Base-by-base conservation (phyloP, 2,888 invertebrate species). In the Leptura quadrifasciata region DNA sequence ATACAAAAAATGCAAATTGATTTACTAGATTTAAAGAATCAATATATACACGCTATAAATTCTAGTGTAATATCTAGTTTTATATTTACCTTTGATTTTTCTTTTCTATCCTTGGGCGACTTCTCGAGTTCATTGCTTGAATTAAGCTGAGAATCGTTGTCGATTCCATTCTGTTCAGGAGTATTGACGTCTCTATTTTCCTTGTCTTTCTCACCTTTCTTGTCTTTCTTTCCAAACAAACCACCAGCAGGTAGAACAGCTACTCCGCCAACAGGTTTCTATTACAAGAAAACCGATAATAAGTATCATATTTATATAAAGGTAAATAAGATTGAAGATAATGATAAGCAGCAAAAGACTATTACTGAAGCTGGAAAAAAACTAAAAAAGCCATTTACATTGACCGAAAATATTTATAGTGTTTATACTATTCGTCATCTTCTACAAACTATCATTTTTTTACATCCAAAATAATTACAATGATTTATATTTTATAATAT, bases 201-300 rank as follows among this genome's bases (percentile, higher is more conserved):
- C 86, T 91, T 91, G 82, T 91, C 91, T 86, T 91, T 93, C 80
- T 92, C 91, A 80, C 91, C 91, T 18, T 91, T 91, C 72, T 93
- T 90, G 74, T 91, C 91, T 86, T 90, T 90, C 86, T 91, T 91
- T 83, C 91, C 91, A 80, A 91, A 90, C 75, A 91, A 88, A 75
- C 91, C 92, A 54, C 93, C 93, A 20, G 94, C 91, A 64, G 96
- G 96, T 89, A 96, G 92, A 80, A 96, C 96, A 79, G 95, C 94
- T 76, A 96, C 94, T 9, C 96, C 96, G 63, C 96, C 96, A 39
- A 95, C 91, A 27, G 95, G 95, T 90, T 95, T 95, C 96, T 96
- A 69, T 52, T 9, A 74, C 27, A 74, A 77, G 77, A 79, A 65
- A 12, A 35, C 17, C 35, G 47, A 27, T 6, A 70, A 69, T 64